Evolutionary conservation across 2,888 invertebrate genomes (phyloP), one percentile per base, ranked within the genome.

Genomic region (Rhabditoides inermis): DNA sequence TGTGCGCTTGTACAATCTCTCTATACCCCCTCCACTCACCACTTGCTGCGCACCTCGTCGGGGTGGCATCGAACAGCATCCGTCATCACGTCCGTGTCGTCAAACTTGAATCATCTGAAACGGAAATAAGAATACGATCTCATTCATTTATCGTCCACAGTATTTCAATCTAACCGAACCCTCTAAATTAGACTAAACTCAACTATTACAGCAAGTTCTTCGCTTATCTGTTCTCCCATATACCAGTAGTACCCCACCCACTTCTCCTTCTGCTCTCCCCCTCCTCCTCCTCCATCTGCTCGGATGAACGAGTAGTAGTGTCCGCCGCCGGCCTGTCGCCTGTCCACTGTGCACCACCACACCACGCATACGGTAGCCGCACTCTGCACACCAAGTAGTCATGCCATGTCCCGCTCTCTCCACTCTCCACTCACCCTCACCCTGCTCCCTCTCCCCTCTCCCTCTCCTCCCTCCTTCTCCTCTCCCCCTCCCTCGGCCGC

Each of bases 21-120:
- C n/a, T n/a, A n/a, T n/a, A 30, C 3, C 12, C 12, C 12, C n/a
- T 25, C 22, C n/a, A 25, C 28, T 23, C 20, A 56, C 58, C 58
- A 58, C 50, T 54, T 55, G 36, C 22, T 18, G 10, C 49, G 46
- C 52, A 77, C 77, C 71, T 94, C 92, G 69, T 92, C 91, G 77
- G 92, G 91, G 70, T 91, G 89, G 90, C n/a, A n/a, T n/a, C n/a
- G n/a, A n/a, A 94, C 91, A 76, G 88, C 88, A 79, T 91, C 92
- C 79, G 92, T 92, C 0, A 87, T 86, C 20, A 95, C 94, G 75
- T 95, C 94, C 4, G 91, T 92, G 78, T 95, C 95, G 78, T 95
- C 95, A 77, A 95, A 88, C 80, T 94, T 94, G 79, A 91, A 91
- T 95, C 95, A 95, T 61, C 86, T 85, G 30, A n/a, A n/a, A n/a